Evolutionary conservation across 2,888 invertebrate genomes (phyloP).

Genomic region (Agrotis puta): DNA sequence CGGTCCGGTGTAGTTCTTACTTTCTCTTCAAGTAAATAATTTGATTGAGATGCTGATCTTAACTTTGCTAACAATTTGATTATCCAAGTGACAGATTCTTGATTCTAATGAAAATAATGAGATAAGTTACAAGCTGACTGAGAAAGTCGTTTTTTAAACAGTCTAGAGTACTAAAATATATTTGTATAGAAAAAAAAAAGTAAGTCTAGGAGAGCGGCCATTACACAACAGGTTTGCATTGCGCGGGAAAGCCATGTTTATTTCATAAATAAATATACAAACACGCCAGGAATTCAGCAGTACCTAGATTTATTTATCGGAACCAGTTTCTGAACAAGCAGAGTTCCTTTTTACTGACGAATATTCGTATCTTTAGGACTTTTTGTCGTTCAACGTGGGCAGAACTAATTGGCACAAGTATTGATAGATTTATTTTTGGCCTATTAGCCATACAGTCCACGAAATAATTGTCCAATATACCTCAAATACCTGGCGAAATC

Average conservation of each 20-base stretch:
- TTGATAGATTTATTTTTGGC: conserved; percentile 2
- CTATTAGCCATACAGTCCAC: conserved; percentile 10
- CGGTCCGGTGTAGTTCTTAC: neutral
- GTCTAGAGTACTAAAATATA: conserved; percentile 1
- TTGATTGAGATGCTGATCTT: neutral
- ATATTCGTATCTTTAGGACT: conserved; percentile 12
- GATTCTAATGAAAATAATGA: neutral
- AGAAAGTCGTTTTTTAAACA: no score
- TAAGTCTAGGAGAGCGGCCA: conserved; percentile 27
- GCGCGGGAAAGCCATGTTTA: conserved; percentile 51
- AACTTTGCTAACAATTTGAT: neutral
- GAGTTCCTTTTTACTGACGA: conserved; percentile 28
- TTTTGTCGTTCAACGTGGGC: conserved; percentile 13
- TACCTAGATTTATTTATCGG: conserved; percentile 54
- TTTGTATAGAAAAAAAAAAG: neutral
- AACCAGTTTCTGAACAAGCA: conserved; percentile 40
- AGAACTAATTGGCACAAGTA: neutral
- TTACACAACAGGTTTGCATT: conserved; percentile 44
- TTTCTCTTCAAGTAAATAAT: neutral
- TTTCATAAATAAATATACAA: conserved; percentile 42
- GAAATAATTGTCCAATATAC: neutral
- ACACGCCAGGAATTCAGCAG: conserved; percentile 39
- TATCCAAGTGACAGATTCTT: neutral
- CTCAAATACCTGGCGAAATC: conserved; percentile 1
- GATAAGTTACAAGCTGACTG: neutral